phyloP scores from a whole-genome alignment of 2,797 vertebrate genomes.

The Karalla daura region DNA sequence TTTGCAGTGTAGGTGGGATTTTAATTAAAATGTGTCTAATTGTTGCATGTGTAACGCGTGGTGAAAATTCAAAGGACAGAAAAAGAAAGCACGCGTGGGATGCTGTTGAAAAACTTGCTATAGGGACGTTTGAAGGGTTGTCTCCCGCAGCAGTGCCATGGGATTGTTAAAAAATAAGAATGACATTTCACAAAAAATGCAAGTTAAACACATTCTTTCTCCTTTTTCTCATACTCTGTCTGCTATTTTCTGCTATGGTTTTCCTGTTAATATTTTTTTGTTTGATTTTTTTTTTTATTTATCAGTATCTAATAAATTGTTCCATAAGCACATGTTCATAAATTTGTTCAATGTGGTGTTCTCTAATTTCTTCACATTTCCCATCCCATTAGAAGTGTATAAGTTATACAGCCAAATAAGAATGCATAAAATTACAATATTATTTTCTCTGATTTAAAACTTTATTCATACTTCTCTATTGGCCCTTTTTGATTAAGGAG shows the following conservation, averaged over 20 bases:
- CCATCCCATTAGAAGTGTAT: not conserved
- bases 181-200: conserved; percentile 9
- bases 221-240: not conserved
- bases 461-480: too few species aligned
- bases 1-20: conserved; percentile 20
- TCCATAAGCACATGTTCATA: not conserved
- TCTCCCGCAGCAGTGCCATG: conserved; percentile 2
- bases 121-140: conserved; percentile 12
- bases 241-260: not conserved
- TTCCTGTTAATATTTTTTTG: not conserved
- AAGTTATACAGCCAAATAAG: too few species aligned
- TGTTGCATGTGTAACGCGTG: not conserved
- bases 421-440: not conserved
- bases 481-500: conserved; percentile 15
- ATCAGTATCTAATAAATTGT: not conserved
- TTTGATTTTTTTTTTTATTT: conserved; percentile 5
- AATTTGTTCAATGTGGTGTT: conserved; percentile 1
- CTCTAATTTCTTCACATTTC: not conserved
- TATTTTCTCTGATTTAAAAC: too few species aligned
- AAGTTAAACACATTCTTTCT: conserved; percentile 19
- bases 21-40: conserved; percentile 38
- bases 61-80: conserved; percentile 24
- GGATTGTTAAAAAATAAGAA: conserved; percentile 24
- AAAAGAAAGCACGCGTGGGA: conserved; percentile 33
- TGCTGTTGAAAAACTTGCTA: conserved; percentile 16